Conservation (phyloP, 2,888 invertebrate genomes). For the Nomada goodeniana region DNA sequence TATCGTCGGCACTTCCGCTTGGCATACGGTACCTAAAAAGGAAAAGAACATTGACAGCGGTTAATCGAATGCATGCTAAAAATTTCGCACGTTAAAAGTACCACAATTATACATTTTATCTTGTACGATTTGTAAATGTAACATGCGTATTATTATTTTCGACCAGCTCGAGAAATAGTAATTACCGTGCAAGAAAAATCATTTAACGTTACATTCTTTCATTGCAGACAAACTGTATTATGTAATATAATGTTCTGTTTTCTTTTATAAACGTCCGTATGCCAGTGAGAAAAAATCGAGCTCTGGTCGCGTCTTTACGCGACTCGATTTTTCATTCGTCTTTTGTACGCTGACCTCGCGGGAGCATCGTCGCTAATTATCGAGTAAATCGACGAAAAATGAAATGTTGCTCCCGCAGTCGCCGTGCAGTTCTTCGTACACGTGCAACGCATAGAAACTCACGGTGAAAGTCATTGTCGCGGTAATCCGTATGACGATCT, state of each 20-base stretch:
- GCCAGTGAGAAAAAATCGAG: not conserved
- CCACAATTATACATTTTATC: no score
- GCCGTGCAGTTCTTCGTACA: not conserved
- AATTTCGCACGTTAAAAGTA: no score
- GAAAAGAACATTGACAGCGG: not conserved
- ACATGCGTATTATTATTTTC: no score
- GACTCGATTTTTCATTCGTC: conserved; percentile 28
- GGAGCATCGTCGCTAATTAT: not conserved
- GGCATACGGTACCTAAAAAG: not conserved
- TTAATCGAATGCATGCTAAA: not conserved
- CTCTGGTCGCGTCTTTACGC: not conserved
- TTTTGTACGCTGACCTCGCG: not conserved
- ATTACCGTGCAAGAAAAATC: no score
- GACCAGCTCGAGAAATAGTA: no score
- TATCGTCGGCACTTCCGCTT: not conserved
- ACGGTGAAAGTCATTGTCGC: conserved; percentile 2
- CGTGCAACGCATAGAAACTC: conserved; percentile 31
- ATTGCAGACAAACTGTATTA: no score
- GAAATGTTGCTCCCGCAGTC: not conserved
- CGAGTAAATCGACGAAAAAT: not conserved
- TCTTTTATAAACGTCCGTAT: conserved; percentile 15
- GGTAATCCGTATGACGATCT: conserved; percentile 5
- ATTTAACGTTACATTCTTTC: no score
- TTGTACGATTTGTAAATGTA: no score
- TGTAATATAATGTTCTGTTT: conserved; percentile 20